Evolutionary conservation across 2,888 invertebrate species (phyloP).

Genomic region (Drosophila aldrichi): DNA sequence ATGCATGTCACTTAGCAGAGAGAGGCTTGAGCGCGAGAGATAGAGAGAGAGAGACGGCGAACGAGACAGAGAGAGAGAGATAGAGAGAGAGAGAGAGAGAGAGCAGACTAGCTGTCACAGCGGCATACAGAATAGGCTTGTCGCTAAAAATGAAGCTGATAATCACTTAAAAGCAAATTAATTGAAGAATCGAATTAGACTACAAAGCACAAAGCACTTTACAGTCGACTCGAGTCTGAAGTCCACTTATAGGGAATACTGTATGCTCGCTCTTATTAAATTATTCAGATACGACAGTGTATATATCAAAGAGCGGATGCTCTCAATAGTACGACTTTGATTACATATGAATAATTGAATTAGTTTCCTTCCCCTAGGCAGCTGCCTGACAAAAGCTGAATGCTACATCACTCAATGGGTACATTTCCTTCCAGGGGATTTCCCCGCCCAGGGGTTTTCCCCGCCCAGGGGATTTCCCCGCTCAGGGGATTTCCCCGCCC

Average conservation of each 20-base stretch:
- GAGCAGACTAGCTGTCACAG: constrained; percentile 25
- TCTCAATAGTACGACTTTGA: not conserved
- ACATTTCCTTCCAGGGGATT: too few relatives aligned
- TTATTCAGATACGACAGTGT: not conserved
- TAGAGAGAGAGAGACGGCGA: too few relatives aligned
- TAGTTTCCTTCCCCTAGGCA: too few relatives aligned
- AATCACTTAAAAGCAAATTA: constrained; percentile 26
- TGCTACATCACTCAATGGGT: too few relatives aligned
- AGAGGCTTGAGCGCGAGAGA: constrained; percentile 2
- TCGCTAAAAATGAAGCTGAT: constrained; percentile 11
- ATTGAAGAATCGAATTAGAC: constrained; percentile 16
- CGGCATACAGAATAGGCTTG: constrained; percentile 20
- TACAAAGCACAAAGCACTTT: constrained; percentile 7
- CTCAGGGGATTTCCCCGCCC: too few relatives aligned
- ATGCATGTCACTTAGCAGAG: constrained; percentile 65
- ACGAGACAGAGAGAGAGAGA: too few relatives aligned
- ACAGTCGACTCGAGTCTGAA: too few relatives aligned
- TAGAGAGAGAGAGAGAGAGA: not conserved
- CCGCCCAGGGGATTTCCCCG: too few relatives aligned
- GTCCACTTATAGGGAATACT: not conserved
- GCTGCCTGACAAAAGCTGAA: too few relatives aligned
- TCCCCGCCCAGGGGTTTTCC: too few relatives aligned
- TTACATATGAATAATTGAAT: not conserved
- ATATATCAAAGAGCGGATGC: not conserved
- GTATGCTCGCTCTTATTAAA: not conserved